Percentiles rank a stretch among this genome's conserved stretches.
phyloP scores from a whole-genome alignment of 2,888 invertebrate genomes.

The Tiliacea citrago region DNA sequence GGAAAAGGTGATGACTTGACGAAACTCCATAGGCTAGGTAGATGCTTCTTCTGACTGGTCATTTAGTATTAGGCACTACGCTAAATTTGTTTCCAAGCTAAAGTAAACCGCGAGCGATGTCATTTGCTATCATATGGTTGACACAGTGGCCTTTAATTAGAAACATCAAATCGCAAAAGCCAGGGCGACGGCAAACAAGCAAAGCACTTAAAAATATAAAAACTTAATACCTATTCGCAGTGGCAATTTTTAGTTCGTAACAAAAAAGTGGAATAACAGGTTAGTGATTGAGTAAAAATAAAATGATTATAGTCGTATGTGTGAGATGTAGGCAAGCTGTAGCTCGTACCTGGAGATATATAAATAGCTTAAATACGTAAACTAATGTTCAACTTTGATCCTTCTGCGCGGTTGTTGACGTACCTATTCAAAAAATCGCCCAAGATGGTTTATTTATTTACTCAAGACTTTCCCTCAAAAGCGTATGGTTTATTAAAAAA shows the following conservation, averaged over 20 bases:
- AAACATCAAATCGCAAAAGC: constrained; percentile 13
- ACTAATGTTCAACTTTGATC: not conserved
- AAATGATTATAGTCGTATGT: not conserved
- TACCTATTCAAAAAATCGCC: not conserved
- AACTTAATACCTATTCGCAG: constrained; percentile 7
- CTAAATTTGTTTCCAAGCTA: not conserved
- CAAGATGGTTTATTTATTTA: not conserved
- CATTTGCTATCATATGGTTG: not conserved
- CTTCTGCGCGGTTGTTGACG: not conserved
- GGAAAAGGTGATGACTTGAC: not conserved
- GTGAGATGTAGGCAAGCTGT: not conserved
- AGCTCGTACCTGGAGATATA: not conserved
- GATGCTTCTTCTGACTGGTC: not conserved
- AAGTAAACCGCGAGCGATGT: not conserved
- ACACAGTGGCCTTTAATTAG: not conserved
- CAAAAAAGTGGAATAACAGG: not conserved
- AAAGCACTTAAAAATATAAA: not conserved
- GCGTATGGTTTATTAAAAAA: too few relatives aligned
- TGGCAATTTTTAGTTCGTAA: not conserved
- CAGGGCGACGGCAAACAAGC: not conserved
- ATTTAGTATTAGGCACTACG: not conserved
- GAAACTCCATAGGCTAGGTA: not conserved
- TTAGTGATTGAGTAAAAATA: not conserved
- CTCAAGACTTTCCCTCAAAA: not conserved
- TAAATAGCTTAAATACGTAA: too few relatives aligned